Conservation (phyloP, 2,888 invertebrate genomes). For the Tenthredo notha region DNA sequence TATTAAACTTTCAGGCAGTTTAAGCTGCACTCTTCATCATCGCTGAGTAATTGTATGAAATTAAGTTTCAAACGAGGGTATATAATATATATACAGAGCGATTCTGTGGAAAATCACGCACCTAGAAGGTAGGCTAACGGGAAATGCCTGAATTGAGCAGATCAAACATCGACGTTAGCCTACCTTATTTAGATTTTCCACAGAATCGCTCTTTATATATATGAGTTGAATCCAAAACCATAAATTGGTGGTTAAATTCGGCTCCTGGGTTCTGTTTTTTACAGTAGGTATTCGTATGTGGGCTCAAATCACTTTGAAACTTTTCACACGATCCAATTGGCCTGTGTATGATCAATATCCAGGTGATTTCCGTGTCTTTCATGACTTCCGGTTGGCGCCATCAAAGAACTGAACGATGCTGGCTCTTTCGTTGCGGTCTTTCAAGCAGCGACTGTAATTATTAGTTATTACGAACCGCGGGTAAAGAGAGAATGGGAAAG, state of each 20-base stretch:
- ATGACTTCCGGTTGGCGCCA: slow-evolving; percentile 41
- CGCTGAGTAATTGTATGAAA: too few species aligned
- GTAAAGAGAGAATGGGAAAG: neutral
- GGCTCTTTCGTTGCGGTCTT: slow-evolving; percentile 28
- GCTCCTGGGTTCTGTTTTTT: neutral
- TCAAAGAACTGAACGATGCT: slow-evolving; percentile 5
- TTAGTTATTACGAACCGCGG: slow-evolving; percentile 41
- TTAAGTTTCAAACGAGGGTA: too few species aligned
- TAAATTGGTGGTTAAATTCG: neutral
- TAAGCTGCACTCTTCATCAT: too few species aligned
- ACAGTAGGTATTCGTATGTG: neutral
- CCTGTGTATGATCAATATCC: neutral
- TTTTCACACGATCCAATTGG: neutral
- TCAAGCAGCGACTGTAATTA: slow-evolving; percentile 39
- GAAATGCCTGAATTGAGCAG: too few species aligned
- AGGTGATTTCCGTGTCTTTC: slow-evolving; percentile 29
- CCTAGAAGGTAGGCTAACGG: too few species aligned
- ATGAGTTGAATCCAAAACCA: neutral
- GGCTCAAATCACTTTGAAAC: neutral
- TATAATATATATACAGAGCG: too few species aligned
- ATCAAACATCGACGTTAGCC: too few species aligned
- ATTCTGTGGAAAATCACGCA: too few species aligned
- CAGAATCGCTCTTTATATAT: too few species aligned
- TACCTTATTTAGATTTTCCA: too few species aligned
- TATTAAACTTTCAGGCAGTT: too few species aligned